Percentiles rank a stretch among this genome's conserved stretches.
Conservation (phyloP, 2,888 invertebrate species). For the Unio delphinus region DNA sequence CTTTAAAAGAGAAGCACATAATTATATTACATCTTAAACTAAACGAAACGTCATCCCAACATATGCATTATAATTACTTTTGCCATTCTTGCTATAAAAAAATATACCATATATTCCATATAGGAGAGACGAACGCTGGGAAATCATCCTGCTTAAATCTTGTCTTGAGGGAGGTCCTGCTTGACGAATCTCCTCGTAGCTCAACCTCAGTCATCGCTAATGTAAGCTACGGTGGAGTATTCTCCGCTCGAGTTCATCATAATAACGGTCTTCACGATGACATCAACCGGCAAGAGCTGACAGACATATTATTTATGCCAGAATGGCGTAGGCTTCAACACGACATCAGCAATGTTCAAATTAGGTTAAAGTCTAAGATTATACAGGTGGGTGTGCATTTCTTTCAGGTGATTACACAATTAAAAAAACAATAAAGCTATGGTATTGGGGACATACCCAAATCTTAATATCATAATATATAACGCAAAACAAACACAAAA, state of each 20-base stretch:
- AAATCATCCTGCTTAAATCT: conserved; percentile 63
- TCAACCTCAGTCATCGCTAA: conserved; percentile 59
- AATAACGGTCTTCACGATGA: conserved; percentile 17
- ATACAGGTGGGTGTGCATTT: conserved; percentile 29
- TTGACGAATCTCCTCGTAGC: conserved; percentile 51
- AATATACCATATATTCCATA: background rate
- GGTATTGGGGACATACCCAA: too few relatives aligned
- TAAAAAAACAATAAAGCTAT: too few relatives aligned
- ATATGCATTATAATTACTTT: too few relatives aligned
- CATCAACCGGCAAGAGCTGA: conserved; percentile 17
- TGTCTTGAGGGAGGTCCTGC: conserved; percentile 49
- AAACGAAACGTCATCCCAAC: too few relatives aligned
- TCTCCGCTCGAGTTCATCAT: conserved; percentile 33
- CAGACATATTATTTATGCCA: conserved; percentile 33
- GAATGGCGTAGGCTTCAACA: conserved; percentile 23
- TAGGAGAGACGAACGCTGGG: conserved; percentile 66
- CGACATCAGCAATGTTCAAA: conserved; percentile 42
- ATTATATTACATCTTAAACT: too few relatives aligned
- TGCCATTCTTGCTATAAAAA: background rate
- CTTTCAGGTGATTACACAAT: too few relatives aligned
- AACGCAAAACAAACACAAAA: too few relatives aligned
- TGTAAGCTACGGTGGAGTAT: conserved; percentile 37
- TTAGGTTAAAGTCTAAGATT: conserved; percentile 34
- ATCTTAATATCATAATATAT: too few relatives aligned
- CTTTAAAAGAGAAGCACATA: too few relatives aligned